These are phyloP conservation scores for Myotis vivesi DNA, from an alignment of 2,797 vertebrate genomes.

Conservation along the genomic window DNA sequence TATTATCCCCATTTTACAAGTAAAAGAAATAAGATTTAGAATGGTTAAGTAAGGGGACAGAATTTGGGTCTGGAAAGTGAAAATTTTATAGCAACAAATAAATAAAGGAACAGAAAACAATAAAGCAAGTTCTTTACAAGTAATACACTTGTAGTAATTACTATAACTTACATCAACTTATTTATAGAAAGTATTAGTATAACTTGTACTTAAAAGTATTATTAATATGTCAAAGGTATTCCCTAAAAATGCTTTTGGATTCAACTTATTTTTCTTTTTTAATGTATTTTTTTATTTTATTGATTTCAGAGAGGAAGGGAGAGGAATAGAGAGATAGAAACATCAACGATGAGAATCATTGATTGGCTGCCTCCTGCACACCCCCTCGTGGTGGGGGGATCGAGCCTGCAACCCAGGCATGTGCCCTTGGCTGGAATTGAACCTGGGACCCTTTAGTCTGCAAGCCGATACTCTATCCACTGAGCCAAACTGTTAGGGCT, in stretches of 20 bases:
- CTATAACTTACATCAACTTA: background rate
- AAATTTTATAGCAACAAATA: background rate
- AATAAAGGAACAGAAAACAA: background rate
- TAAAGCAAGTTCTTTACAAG: background rate
- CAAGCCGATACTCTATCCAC: no score
- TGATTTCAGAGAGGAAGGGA: no score
- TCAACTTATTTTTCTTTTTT: background rate
- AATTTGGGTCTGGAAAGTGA: conserved; percentile 38
- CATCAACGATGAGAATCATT: no score
- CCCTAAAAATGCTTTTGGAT: background rate
- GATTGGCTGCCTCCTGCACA: no score
- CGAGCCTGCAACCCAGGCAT: no score
- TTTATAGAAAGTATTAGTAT: background rate
- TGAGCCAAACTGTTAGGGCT: no score
- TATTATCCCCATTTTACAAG: conserved; percentile 28
- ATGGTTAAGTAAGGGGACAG: background rate
- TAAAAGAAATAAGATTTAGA: conserved; percentile 28
- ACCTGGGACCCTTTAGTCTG: no score
- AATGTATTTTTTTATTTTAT: no score
- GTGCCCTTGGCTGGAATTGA: no score
- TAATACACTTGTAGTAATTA: background rate
- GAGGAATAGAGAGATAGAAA: no score
- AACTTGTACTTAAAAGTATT: background rate
- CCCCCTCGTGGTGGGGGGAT: no score
- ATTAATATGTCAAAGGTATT: conserved; percentile 12